Percentiles rank a stretch among this genome's conserved stretches.
These are phyloP conservation scores for Stratiomys singularior DNA, from an alignment of 2,888 invertebrate species.

Conservation along the genomic window DNA sequence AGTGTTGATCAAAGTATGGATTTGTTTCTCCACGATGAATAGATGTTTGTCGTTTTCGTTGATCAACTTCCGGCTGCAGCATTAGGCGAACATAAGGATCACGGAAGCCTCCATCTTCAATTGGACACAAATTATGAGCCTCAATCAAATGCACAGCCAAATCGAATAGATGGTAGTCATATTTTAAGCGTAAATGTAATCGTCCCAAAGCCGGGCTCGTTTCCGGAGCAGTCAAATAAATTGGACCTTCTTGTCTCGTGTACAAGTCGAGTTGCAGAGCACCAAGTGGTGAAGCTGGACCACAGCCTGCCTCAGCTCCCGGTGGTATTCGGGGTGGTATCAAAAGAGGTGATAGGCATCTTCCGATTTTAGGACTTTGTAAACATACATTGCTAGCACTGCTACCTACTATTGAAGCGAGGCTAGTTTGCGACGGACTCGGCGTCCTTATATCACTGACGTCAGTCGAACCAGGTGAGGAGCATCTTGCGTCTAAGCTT, in stretches of 20 bases:
- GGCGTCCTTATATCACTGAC: conserved; percentile 68
- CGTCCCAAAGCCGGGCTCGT: conserved; percentile 79
- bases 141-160: conserved; percentile 92
- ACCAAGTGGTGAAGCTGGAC: conserved; percentile 74
- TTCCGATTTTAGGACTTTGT: conserved; percentile 62
- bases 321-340: conserved; percentile 75
- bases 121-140: conserved; percentile 85
- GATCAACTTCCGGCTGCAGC: conserved; percentile 85
- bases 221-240: conserved; percentile 74
- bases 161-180: conserved; percentile 91
- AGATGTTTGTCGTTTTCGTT: conserved; percentile 84
- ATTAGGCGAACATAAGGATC: conserved; percentile 88
- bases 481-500: conserved; percentile 79
- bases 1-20: conserved; percentile 90
- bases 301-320: conserved; percentile 60
- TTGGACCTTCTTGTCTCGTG: conserved; percentile 80
- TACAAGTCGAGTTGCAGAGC: conserved; percentile 90
- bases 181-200: conserved; percentile 84
- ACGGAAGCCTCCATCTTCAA: conserved; percentile 87
- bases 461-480: conserved; percentile 68
- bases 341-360: conserved; percentile 81
- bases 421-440: conserved; percentile 77
- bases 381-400: conserved; percentile 58
- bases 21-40: conserved; percentile 86
- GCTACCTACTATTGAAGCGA: conserved; percentile 71